A percentile compares a stretch with the other conserved stretches of the same genome.
Conservation (phyloP, 2,797 vertebrate genomes). For the Bradypodion ventrale region DNA sequence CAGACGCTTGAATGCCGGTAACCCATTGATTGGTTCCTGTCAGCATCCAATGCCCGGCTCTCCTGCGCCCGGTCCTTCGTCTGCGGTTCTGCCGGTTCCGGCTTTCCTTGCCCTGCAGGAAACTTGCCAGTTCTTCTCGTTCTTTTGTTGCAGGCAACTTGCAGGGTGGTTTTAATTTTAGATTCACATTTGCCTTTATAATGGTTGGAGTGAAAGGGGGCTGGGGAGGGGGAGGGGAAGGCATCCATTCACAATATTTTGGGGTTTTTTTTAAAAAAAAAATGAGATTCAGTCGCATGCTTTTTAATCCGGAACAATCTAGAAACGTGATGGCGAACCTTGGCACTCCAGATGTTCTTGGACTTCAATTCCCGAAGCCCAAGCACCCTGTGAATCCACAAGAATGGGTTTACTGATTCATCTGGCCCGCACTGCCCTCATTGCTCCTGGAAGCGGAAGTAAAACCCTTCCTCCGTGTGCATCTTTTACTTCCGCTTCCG, state of each 20-base stretch:
- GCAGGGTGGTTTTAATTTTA: not conserved
- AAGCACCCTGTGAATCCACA: no score
- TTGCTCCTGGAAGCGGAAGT: no score
- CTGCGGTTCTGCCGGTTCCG: not conserved
- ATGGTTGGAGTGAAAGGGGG: not conserved
- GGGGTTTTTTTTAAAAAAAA: no score
- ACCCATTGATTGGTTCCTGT: not conserved
- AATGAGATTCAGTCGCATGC: not conserved
- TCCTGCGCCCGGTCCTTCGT: not conserved
- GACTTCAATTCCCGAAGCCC: no score
- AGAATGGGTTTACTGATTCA: no score
- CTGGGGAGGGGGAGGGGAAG: no score
- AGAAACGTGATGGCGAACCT: no score
- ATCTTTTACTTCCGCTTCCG: no score
- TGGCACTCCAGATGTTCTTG: no score
- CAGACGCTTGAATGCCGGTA: not conserved
- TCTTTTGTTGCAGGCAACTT: not conserved
- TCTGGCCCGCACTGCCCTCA: no score
- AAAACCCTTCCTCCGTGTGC: no score
- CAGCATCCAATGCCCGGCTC: not conserved
- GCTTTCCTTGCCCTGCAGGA: not conserved
- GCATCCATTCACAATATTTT: not conserved
- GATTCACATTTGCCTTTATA: not conserved
- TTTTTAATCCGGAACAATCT: not conserved
- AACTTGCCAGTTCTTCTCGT: not conserved